A percentile compares a stretch with the other conserved stretches of the same genome.
phyloP scores from a whole-genome alignment of 2,888 invertebrate species.

The Molorchus minor region DNA sequence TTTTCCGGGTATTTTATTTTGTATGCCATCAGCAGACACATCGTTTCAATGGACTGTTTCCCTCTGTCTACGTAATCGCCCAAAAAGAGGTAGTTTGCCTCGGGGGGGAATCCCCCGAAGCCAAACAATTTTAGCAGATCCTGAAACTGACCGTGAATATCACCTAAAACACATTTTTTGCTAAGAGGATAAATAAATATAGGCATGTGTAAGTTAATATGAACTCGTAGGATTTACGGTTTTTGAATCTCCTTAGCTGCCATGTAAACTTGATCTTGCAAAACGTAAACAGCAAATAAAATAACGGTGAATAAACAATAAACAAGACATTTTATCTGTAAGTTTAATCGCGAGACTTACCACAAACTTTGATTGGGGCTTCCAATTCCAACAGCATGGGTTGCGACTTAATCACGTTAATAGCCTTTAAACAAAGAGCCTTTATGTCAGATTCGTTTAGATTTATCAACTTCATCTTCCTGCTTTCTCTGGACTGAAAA shows the following conservation, averaged over 20 bases:
- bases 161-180: constrained; percentile 59
- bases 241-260: too few species aligned
- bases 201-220: too few species aligned
- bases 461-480: constrained; percentile 47
- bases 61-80: constrained; percentile 72
- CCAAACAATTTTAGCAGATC: constrained; percentile 71
- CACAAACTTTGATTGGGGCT: constrained; percentile 55
- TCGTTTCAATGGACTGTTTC: constrained; percentile 72
- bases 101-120: constrained; percentile 73
- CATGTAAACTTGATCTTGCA: too few species aligned
- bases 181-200: too few species aligned
- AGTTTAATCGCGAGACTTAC: constrained; percentile 47
- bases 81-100: constrained; percentile 73
- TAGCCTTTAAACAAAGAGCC: constrained; percentile 50
- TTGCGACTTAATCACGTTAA: constrained; percentile 52
- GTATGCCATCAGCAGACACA: constrained; percentile 72
- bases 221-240: too few species aligned
- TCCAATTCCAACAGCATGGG: constrained; percentile 57
- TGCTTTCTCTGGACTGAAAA: too few species aligned
- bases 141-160: constrained; percentile 73
- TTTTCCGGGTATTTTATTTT: constrained; percentile 77
- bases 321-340: too few species aligned
- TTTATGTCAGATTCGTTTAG: constrained; percentile 52
- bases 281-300: too few species aligned
- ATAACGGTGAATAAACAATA: too few species aligned